Base-by-base conservation (phyloP, 2,113 vertebrate species). In the Xiphophorus couchianus region DNA sequence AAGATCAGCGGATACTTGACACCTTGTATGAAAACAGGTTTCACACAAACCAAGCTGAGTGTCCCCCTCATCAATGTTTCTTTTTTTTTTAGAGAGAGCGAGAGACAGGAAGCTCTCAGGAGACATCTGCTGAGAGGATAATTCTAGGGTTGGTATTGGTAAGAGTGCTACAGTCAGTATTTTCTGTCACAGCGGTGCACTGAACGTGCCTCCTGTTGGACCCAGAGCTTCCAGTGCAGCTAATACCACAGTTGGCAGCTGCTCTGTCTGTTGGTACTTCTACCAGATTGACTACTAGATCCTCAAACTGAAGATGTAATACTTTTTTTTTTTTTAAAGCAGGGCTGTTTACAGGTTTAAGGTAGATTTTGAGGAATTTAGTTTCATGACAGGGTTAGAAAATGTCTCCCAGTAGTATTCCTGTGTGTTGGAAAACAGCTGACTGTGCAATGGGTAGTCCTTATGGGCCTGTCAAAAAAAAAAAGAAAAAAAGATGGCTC, bases 81-180 rank as follows among this genome's bases (percentile, higher is more conserved):
- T 90, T 88, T 88, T 65, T 82, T 73, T 71, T 37, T 37, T 37
- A 83, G 76, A 84, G 70, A 78, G 65, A n/a, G n/a, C n/a, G n/a
- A 84, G 30, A 30, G 30, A 30, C 69, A 61, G 75, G 62, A 79
- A 88, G 73, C 88, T 79, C 84, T 70, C 79, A 0, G 82, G 67
- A 77, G 85, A 86, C 76, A 80, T 86, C 89, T 31, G 67, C 88
- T 92, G 90, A 92, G 89, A 91, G 89, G 87, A 88, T 92, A 91
- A 93, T 92, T 85, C 80, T 51, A 82, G 84, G 90, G 73, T 84
- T 88, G 87, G 80, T 83, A 85, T 86, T 86, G 84, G 84, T 85
- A 75, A 90, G 84, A 91, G 86, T 71, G 88, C 76, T 78, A 76
- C 80, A 86, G 86, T 81, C 78, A 83, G 85, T 85, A 84, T 79